Percentiles rank a stretch among this genome's conserved stretches.
These are phyloP conservation scores for Mus pahari DNA, from an alignment of 2,113 vertebrate genomes.

Conservation along the genomic window DNA sequence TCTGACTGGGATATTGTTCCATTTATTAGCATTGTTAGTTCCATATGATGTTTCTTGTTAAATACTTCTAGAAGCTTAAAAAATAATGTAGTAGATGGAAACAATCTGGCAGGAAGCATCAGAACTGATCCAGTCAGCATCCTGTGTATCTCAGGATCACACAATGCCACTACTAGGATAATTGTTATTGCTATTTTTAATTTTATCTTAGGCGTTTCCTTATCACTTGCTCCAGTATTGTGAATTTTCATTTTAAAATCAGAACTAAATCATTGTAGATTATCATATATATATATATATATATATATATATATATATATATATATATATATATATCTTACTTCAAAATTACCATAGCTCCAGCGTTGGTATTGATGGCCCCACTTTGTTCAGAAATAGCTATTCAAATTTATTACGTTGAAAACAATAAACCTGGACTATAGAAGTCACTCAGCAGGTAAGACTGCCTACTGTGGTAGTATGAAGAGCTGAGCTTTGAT, in stretches of 20 bases:
- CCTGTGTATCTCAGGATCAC: neutral
- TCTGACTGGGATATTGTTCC: neutral
- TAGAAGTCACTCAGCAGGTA: neutral
- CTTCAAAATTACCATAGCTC: neutral
- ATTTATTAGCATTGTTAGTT: neutral
- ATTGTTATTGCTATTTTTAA: neutral
- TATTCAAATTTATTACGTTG: no score
- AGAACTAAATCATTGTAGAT: accelerated
- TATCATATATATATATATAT: neutral
- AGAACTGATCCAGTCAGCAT: neutral
- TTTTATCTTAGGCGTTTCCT: neutral
- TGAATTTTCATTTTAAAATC: neutral
- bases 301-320: neutral
- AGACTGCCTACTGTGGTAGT: neutral
- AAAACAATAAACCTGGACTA: neutral
- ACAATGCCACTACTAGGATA: neutral
- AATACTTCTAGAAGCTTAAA: neutral
- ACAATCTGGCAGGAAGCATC: neutral
- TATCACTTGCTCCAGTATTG: neutral
- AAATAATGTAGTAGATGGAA: neutral
- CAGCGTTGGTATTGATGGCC: neutral
- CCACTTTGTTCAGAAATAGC: neutral
- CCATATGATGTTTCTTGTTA: neutral
- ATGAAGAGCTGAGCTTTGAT: neutral
- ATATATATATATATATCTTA: neutral